These are phyloP conservation scores for Heliopora coerulea DNA, from an alignment of 92 coral and sea anemone species.

Conservation along the genomic window DNA sequence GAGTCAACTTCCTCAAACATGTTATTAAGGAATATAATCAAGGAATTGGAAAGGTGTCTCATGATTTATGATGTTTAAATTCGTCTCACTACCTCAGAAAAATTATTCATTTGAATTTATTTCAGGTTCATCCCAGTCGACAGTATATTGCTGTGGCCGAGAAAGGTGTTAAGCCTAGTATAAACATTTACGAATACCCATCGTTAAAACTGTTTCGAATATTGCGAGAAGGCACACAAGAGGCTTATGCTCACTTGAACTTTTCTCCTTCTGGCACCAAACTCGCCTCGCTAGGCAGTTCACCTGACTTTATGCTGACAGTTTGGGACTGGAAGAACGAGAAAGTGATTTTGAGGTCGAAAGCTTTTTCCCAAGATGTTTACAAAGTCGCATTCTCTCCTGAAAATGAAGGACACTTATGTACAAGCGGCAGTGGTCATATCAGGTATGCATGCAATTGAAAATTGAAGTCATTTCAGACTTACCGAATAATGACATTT, in stretches of 20 bases:
- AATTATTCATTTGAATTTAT: too few relatives aligned
- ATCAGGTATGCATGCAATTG: constrained; percentile 77
- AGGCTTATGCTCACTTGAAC: constrained; percentile 91
- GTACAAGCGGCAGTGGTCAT: constrained; percentile 94
- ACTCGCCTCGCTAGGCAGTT: constrained; percentile 95
- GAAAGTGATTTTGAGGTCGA: constrained; percentile 75
- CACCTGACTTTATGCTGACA: constrained; percentile 95
- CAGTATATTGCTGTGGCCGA: constrained; percentile 98
- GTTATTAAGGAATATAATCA: too few relatives aligned
- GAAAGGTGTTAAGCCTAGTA: constrained; percentile 83
- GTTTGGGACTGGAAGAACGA: constrained; percentile 99
- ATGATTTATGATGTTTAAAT: too few relatives aligned
- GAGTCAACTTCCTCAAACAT: too few relatives aligned
- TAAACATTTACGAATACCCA: constrained; percentile 95
- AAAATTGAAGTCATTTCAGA: too few relatives aligned
- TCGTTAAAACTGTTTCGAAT: constrained; percentile 88
- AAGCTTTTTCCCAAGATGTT: constrained; percentile 96
- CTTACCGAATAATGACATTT: too few relatives aligned
- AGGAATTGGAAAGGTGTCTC: too few relatives aligned
- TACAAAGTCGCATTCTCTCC: constrained; percentile 95
- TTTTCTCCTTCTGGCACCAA: constrained; percentile 88
- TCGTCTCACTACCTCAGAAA: too few relatives aligned
- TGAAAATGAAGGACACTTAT: constrained; percentile 96
- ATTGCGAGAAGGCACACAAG: constrained; percentile 91
- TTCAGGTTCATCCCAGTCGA: constrained; percentile 90